Percentiles rank a stretch among this genome's conserved stretches.
Conservation (phyloP, 2,797 vertebrate species). For the Lithobates pipiens region DNA sequence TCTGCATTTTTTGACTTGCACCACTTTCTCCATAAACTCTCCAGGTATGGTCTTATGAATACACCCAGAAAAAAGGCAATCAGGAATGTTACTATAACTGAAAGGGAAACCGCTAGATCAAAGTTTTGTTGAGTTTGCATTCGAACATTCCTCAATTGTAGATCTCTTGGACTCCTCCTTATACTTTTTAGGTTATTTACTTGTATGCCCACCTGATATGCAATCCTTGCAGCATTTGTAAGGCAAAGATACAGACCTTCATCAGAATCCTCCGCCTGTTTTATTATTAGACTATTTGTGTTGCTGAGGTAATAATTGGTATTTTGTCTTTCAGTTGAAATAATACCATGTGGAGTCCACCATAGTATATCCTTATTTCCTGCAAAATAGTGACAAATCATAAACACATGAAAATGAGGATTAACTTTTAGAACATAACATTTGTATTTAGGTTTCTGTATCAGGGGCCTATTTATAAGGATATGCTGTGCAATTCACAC, state of each 20-base stretch:
- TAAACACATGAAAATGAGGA: neutral
- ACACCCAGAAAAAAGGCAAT: constrained; percentile 88
- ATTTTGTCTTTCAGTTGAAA: constrained; percentile 61
- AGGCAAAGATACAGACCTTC: constrained; percentile 75
- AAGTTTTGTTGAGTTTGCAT: constrained; percentile 68
- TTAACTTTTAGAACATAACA: neutral
- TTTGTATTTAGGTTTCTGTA: neutral
- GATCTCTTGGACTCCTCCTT: constrained; percentile 69
- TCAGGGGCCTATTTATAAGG: too few relatives aligned
- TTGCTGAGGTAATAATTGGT: constrained; percentile 37
- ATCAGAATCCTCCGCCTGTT: constrained; percentile 66
- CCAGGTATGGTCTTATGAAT: constrained; percentile 81
- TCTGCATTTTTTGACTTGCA: constrained; percentile 64
- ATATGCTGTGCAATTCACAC: too few relatives aligned
- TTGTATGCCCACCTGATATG: constrained; percentile 74
- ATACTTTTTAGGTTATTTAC: constrained; percentile 36
- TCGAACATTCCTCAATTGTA: neutral
- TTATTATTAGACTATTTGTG: constrained; percentile 69
- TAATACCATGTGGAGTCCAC: constrained; percentile 78
- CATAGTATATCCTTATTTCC: constrained; percentile 60
- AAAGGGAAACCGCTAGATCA: constrained; percentile 82
- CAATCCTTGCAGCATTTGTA: constrained; percentile 66
- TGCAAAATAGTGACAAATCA: constrained; percentile 6
- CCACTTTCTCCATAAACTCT: constrained; percentile 74
- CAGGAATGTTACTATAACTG: constrained; percentile 86